These are phyloP conservation scores for Dermatophagoides farinae DNA, from an alignment of 1,140 invertebrate genomes.

Conservation along the genomic window DNA sequence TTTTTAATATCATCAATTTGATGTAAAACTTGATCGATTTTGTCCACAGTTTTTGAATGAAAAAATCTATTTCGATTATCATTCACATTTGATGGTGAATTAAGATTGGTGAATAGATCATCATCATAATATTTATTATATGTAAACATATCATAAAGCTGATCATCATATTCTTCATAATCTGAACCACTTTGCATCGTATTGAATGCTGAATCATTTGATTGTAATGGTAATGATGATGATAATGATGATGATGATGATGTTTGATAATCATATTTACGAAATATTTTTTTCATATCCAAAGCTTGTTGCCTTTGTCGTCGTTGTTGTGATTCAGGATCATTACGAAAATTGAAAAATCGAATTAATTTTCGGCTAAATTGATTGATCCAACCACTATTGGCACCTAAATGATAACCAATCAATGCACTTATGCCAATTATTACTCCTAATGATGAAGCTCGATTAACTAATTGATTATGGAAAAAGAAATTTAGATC, in stretches of 20 bases:
- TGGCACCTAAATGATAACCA: slow-evolving; percentile 1
- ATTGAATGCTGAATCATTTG: slow-evolving; percentile 1
- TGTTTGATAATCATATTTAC: no score
- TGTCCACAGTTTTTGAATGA: background rate
- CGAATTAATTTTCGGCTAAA: background rate
- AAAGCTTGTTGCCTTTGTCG: background rate
- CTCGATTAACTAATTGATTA: background rate
- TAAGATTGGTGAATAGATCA: background rate
- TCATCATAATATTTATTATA: background rate
- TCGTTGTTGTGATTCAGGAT: background rate
- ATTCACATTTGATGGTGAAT: no score
- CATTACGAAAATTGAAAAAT: background rate
- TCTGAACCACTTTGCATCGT: background rate
- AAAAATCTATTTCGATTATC: background rate
- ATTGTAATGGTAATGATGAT: background rate
- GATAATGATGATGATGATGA: no score
- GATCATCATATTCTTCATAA: background rate
- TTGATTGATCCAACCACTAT: background rate
- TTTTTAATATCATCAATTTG: slow-evolving; percentile 11
- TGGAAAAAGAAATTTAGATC: no score
- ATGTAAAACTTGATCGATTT: slow-evolving; percentile 7
- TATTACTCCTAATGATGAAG: background rate
- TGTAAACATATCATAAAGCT: background rate
- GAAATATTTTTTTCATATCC: no score
- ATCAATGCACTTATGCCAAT: background rate